A percentile compares a stretch with the other conserved stretches of the same genome.
These are phyloP conservation scores for Watsonalla cultraria DNA, from an alignment of 2,888 invertebrate genomes.

Conservation along the genomic window DNA sequence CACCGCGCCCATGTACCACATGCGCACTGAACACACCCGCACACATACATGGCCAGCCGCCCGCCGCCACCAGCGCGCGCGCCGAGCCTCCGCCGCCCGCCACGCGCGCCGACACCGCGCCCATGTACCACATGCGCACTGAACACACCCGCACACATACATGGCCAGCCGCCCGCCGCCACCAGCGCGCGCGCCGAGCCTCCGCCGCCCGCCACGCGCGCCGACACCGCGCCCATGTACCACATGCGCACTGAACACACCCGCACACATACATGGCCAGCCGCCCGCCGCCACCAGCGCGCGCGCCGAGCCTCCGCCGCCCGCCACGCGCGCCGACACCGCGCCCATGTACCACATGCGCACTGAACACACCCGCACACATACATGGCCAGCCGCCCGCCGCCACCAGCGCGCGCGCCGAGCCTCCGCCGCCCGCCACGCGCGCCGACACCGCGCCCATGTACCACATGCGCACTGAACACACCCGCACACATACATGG, in stretches of 20 bases:
- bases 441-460: conserved; percentile 13
- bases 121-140: conserved; percentile 5
- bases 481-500: neutral
- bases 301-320: conserved; percentile 7
- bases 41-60: neutral
- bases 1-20: conserved; percentile 13
- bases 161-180: conserved; percentile 65
- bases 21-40: conserved; percentile 6
- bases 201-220: conserved; percentile 73
- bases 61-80: conserved; percentile 95
- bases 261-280: conserved; percentile 7
- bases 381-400: too few relatives aligned
- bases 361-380: neutral
- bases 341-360: conserved; percentile 6
- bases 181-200: conserved; percentile 96
- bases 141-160: neutral
- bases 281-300: conserved; percentile 10
- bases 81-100: conserved; percentile 86
- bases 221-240: conserved; percentile 25
- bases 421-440: conserved; percentile 10
- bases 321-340: conserved; percentile 11
- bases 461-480: neutral
- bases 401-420: conserved; percentile 2
- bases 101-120: conserved; percentile 40
- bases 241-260: too few relatives aligned